Conservation (phyloP, 1,140 invertebrate genomes). For the Dermatophagoides farinae region DNA sequence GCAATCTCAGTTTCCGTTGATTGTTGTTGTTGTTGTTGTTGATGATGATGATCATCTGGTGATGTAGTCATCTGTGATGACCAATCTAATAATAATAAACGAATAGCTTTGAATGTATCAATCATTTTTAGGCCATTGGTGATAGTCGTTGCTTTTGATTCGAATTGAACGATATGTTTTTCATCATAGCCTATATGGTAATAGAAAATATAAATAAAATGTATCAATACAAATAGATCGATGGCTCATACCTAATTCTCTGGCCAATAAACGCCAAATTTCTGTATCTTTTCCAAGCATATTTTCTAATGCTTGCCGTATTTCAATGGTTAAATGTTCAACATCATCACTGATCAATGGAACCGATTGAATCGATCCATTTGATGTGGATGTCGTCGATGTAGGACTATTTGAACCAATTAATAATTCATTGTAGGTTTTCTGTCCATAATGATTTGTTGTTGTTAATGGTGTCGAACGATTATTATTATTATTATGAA, state of each 20-base stretch:
- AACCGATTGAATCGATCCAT: neutral
- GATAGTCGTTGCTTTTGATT: neutral
- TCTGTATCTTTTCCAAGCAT: neutral
- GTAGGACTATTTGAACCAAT: neutral
- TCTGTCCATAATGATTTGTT: neutral
- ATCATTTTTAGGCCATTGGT: neutral
- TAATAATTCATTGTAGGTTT: neutral
- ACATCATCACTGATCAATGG: neutral
- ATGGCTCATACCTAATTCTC: slow-evolving; percentile 3
- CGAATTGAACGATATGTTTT: neutral
- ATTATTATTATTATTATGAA: no score
- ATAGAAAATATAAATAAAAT: neutral
- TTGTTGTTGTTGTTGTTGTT: neutral
- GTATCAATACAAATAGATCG: neutral
- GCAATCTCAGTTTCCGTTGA: neutral
- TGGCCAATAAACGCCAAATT: neutral
- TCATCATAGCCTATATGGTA: neutral
- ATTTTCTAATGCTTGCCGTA: neutral
- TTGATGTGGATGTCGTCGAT: neutral
- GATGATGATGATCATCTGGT: neutral
- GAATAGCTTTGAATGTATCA: neutral
- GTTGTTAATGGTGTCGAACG: no score
- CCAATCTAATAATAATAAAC: neutral
- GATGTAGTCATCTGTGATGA: neutral
- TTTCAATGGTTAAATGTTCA: neutral